A percentile compares a stretch with the other conserved stretches of the same genome.
These are phyloP conservation scores for Hyles lineata DNA, from an alignment of 2,888 invertebrate genomes.

Conservation along the genomic window DNA sequence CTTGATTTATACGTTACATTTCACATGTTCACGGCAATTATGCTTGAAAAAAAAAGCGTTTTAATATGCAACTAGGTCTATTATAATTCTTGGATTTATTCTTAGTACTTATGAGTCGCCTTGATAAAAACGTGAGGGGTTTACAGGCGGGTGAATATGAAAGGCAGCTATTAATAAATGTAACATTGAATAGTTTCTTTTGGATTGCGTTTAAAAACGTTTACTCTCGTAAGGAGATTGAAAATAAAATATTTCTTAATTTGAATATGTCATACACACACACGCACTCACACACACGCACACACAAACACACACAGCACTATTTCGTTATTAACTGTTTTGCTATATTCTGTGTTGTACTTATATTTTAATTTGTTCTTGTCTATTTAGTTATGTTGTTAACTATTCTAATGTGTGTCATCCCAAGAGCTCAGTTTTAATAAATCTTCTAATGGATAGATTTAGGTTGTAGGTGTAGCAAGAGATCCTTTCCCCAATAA, in stretches of 20 bases:
- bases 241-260: neutral
- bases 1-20: conserved; percentile 21
- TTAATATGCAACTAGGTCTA: conserved; percentile 31
- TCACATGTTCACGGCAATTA: conserved; percentile 39
- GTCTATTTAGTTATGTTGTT: neutral
- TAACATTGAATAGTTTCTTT: neutral
- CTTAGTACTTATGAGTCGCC: conserved; percentile 37
- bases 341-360: neutral
- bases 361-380: neutral
- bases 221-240: neutral
- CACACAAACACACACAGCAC: neutral
- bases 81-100: conserved; percentile 25
- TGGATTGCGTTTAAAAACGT: neutral
- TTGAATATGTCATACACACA: neutral
- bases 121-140: conserved; percentile 35
- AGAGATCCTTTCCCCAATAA: no score
- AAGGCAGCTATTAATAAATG: neutral
- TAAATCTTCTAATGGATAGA: no score
- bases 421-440: no score
- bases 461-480: no score
- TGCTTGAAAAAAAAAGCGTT: conserved; percentile 33
- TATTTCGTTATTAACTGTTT: neutral
- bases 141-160: neutral
- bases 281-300: no score
- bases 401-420: no score